A percentile compares a stretch with the other conserved stretches of the same genome.
Conservation (phyloP, 2,888 invertebrate genomes). For the Nysson spinosus region DNA sequence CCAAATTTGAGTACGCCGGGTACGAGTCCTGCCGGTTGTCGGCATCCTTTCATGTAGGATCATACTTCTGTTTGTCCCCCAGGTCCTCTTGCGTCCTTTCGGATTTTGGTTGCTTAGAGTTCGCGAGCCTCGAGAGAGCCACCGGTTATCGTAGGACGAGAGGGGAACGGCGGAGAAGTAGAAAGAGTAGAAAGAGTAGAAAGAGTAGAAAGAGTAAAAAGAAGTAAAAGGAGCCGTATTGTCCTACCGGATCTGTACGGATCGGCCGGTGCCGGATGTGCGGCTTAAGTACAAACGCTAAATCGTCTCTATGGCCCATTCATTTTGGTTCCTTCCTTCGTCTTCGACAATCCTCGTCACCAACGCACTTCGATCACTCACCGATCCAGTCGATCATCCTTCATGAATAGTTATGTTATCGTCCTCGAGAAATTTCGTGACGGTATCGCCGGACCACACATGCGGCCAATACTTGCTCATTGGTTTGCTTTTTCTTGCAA, state of each 20-base stretch:
- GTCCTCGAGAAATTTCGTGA: slow-evolving; percentile 47
- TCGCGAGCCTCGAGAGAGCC: slow-evolving; percentile 36
- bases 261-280: slow-evolving; percentile 63
- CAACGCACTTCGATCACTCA: slow-evolving; percentile 36
- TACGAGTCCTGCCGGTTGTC: slow-evolving; percentile 48
- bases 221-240: slow-evolving; percentile 64
- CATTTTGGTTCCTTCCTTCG: slow-evolving; percentile 8
- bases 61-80: slow-evolving; percentile 73
- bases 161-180: slow-evolving; percentile 6
- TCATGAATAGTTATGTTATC: slow-evolving; percentile 63
- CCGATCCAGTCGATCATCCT: slow-evolving; percentile 30
- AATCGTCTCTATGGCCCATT: slow-evolving; percentile 34
- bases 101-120: slow-evolving; percentile 50
- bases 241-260: slow-evolving; percentile 64
- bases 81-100: slow-evolving; percentile 54
- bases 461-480: slow-evolving; percentile 9
- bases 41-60: slow-evolving; percentile 73
- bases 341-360: slow-evolving; percentile 13
- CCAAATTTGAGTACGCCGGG: slow-evolving; percentile 66
- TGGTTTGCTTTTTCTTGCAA: slow-evolving; percentile 36
- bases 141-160: slow-evolving; percentile 9
- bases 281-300: slow-evolving; percentile 60
- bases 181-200: slow-evolving; percentile 15
- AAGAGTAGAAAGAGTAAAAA: slow-evolving; percentile 24
- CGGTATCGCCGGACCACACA: slow-evolving; percentile 45